Evolutionary conservation across 2,797 vertebrate species (phyloP), one percentile per base, ranked within the genome.

Genomic region (Coilia nasus): DNA sequence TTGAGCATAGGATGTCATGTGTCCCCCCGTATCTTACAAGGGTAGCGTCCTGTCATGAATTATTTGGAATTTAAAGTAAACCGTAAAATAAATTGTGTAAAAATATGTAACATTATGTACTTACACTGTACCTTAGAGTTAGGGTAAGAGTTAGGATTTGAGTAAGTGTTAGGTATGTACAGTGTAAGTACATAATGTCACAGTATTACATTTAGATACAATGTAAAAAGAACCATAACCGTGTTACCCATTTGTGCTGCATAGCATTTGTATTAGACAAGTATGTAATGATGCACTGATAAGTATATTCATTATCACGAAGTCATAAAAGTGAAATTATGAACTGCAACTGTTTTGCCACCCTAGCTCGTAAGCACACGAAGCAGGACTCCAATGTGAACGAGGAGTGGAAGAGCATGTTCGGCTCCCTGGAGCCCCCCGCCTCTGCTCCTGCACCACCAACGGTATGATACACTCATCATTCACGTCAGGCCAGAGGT

Each of bases 371-470:
- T 93, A 99, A 98, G 88, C 97, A 99, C 10, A 94, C 97, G 6
- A 99, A 99, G 91, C 98, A 97, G 94, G 98, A 99, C 92, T 96
- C 97, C 14, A 96, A 97, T 89, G 96, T 99, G 91, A 99, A 99
- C 86, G 98, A 99, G 92, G 98, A 99, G 93, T 99, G 98, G 98
- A 99, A 97, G 93, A 99, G 98, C 93, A 99, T 99, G 98, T 99
- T 99, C 85, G 98, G 98, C 19, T 98, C 98, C 2, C 94, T 99
- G 95, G 98, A 99, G 83, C 96, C 98, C 41, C 67, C 97, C 0
- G 95, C 90, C 85, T 91, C 94, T 12, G 88, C 95, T 3, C 92
- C 94, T 82, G 92, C 95, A 25, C 9, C 96, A 97, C 88, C 83
- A 84, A 89, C 89, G 84, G 87, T 84, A 87, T 50, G 82, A 81